Evolutionary conservation across 2,888 invertebrate genomes (phyloP).

Genomic region (Odontocolon sp.): DNA sequence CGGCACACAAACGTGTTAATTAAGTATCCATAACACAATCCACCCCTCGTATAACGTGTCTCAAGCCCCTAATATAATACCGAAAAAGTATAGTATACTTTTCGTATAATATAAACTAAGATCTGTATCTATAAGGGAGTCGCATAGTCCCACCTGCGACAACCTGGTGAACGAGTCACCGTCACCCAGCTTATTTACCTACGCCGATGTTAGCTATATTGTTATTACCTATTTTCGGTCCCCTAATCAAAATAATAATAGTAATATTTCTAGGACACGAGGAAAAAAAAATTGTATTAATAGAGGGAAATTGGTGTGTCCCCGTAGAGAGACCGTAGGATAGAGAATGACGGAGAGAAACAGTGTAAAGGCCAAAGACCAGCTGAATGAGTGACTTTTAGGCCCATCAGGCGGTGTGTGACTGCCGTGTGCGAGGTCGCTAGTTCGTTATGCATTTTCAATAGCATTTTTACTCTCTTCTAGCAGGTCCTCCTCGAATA

Average conservation of each 20-base stretch:
- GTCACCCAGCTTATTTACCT: constrained; percentile 1
- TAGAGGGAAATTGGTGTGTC: constrained; percentile 37
- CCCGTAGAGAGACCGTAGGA: constrained; percentile 15
- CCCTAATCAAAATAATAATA: not conserved
- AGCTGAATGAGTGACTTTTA: constrained; percentile 38
- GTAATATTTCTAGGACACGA: constrained; percentile 13
- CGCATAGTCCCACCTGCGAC: constrained; percentile 51
- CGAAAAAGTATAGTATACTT: constrained; percentile 39
- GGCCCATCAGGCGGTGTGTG: constrained; percentile 48
- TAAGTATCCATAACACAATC: constrained; percentile 71
- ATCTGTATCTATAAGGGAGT: constrained; percentile 53
- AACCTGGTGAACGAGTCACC: constrained; percentile 10
- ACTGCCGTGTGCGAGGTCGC: constrained; percentile 48
- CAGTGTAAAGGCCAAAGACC: not conserved
- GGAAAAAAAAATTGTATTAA: constrained; percentile 32
- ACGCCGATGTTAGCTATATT: not conserved
- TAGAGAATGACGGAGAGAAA: too few relatives aligned
- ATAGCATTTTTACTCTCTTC: constrained; percentile 15
- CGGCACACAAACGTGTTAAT: constrained; percentile 63
- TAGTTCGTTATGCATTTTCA: constrained; percentile 43
- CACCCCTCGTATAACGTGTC: constrained; percentile 33
- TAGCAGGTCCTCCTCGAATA: constrained; percentile 1
- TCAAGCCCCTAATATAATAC: constrained; percentile 30
- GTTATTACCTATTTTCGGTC: not conserved
- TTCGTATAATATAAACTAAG: constrained; percentile 42